Evolutionary conservation across 2,888 invertebrate genomes (phyloP).

Genomic region (Heliconius charithonia): DNA sequence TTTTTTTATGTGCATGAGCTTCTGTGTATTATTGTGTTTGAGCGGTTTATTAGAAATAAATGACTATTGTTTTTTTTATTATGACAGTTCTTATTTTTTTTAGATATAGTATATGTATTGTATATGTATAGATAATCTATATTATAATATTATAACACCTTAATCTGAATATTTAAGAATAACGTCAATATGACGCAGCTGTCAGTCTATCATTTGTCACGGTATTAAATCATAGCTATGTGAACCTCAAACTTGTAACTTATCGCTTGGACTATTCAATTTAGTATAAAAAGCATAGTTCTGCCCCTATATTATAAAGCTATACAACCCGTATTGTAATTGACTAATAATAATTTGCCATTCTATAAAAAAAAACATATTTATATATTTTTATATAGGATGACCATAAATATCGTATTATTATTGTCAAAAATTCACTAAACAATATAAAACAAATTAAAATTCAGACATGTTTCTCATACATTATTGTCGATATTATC

Average conservation of each 20-base stretch:
- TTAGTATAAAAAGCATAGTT: not conserved
- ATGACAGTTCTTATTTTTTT: not conserved
- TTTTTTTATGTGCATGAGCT: conserved; percentile 10
- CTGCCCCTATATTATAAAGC: too few relatives aligned
- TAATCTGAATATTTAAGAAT: not conserved
- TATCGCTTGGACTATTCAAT: not conserved
- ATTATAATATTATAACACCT: not conserved
- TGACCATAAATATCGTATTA: too few relatives aligned
- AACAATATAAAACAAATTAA: too few relatives aligned
- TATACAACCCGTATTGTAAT: not conserved
- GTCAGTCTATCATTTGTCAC: not conserved
- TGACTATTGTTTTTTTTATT: not conserved
- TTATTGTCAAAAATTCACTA: too few relatives aligned
- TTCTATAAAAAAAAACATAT: too few relatives aligned
- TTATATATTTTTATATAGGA: too few relatives aligned
- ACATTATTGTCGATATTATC: too few relatives aligned
- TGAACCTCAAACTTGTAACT: not conserved
- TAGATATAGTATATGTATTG: not conserved
- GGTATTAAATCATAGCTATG: not conserved
- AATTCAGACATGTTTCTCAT: too few relatives aligned
- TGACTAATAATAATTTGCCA: not conserved
- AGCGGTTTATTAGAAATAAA: not conserved
- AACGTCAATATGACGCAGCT: not conserved
- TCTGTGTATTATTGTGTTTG: not conserved
- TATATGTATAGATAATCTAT: not conserved